phyloP scores from a whole-genome alignment of 1,140 invertebrate species.

The Plutomurus gul region DNA sequence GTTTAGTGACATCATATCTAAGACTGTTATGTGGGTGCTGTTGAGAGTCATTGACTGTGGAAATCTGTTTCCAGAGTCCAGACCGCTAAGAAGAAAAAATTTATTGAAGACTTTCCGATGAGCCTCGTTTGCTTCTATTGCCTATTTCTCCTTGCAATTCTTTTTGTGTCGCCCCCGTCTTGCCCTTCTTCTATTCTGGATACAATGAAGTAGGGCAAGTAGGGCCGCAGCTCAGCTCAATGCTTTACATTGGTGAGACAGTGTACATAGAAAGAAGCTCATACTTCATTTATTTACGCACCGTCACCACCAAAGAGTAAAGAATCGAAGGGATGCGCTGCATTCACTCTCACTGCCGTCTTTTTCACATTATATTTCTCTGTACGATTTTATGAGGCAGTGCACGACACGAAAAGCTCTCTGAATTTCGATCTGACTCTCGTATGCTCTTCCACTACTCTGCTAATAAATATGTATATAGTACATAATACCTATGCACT shows the following conservation, averaged over 20 bases:
- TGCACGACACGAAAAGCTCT: not conserved
- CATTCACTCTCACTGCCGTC: not conserved
- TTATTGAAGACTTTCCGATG: not conserved
- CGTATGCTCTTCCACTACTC: too few species aligned
- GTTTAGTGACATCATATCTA: too few species aligned
- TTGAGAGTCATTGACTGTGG: too few species aligned
- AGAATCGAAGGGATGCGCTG: not conserved
- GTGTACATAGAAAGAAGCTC: not conserved
- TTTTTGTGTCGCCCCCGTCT: not conserved
- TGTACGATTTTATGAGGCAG: not conserved
- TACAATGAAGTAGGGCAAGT: not conserved
- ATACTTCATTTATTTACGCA: slow-evolving; percentile 9
- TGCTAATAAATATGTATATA: too few species aligned
- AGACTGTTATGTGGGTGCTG: too few species aligned
- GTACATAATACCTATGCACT: too few species aligned
- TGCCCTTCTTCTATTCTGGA: not conserved
- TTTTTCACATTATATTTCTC: not conserved
- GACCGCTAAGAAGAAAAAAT: not conserved
- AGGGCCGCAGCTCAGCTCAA: too few species aligned
- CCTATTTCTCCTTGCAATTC: not conserved
- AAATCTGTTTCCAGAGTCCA: not conserved
- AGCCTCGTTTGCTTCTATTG: not conserved
- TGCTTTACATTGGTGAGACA: not conserved
- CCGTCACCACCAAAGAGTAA: not conserved
- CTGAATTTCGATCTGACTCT: too few species aligned